These are phyloP conservation scores for Syncerus caffer DNA, from an alignment of 2,797 vertebrate genomes.

Conservation along the genomic window DNA sequence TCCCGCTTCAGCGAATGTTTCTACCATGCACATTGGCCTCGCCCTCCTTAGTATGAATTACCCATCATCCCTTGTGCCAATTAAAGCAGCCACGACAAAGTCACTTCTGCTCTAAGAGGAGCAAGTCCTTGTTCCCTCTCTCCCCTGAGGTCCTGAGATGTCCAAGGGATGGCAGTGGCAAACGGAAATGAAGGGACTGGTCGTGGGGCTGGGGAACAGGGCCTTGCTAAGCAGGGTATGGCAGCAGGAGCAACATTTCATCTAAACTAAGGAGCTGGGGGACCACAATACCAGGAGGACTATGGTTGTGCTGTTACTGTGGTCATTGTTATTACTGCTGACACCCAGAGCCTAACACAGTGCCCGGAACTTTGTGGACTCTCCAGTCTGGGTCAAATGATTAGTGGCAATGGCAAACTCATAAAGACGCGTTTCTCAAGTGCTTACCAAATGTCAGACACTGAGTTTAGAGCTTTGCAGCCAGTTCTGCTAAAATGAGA, in stretches of 20 bases:
- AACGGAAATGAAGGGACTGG: background rate
- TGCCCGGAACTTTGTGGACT: background rate
- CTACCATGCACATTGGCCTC: background rate
- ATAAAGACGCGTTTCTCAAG: rapidly evolving
- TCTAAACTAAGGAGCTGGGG: background rate
- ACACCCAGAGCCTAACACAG: background rate
- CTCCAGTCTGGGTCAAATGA: background rate
- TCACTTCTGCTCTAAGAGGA: conserved; percentile 9
- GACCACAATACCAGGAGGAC: rapidly evolving
- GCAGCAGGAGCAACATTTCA: rapidly evolving
- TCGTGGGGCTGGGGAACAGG: background rate
- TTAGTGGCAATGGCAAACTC: rapidly evolving
- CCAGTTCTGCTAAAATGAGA: background rate
- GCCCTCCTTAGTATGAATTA: conserved; percentile 70
- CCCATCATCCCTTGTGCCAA: conserved; percentile 60
- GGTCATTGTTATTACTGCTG: rapidly evolving
- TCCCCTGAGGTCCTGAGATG: background rate
- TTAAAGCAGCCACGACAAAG: conserved; percentile 52
- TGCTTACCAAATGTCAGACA: background rate
- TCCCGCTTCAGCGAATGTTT: conserved; percentile 58
- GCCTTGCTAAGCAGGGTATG: rapidly evolving
- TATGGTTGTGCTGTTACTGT: rapidly evolving
- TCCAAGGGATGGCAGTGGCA: background rate
- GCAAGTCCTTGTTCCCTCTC: background rate
- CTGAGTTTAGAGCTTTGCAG: background rate